Conservation (phyloP, 30 jellyfish, hydroid and myxozoan genomes). For the Pseudorhiza aurosa region DNA sequence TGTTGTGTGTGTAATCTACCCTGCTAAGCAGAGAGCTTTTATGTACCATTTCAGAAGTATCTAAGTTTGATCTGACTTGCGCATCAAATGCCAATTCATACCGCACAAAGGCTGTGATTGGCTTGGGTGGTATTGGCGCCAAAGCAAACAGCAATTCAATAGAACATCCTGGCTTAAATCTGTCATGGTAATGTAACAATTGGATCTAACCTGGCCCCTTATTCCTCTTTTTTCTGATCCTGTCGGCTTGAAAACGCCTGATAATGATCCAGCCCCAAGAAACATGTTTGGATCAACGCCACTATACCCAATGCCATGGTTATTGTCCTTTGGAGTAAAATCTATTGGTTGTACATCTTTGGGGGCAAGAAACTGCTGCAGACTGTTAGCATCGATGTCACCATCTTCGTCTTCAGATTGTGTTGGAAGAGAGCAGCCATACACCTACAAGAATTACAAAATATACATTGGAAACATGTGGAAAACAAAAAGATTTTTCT, state of each 20-base stretch:
- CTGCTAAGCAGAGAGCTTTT: too few relatives aligned
- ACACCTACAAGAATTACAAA: conserved; percentile 18
- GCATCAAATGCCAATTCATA: too few relatives aligned
- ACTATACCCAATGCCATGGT: conserved; percentile 96
- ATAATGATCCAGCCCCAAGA: conserved; percentile 58
- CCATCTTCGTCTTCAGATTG: neutral
- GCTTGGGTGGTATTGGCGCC: too few relatives aligned
- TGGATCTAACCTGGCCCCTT: conserved; percentile 82
- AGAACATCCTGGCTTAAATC: too few relatives aligned
- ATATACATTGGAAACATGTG: too few relatives aligned
- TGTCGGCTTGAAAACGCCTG: conserved; percentile 89
- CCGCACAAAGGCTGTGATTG: too few relatives aligned
- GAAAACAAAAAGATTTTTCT: too few relatives aligned
- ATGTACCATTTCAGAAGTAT: too few relatives aligned
- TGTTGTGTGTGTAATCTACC: too few relatives aligned
- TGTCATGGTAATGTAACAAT: neutral
- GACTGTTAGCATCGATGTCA: neutral
- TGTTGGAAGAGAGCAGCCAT: conserved; percentile 70
- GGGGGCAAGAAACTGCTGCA: conserved; percentile 82
- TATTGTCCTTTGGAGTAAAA: conserved; percentile 82
- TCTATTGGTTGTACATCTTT: conserved; percentile 86
- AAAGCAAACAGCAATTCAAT: too few relatives aligned
- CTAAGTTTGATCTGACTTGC: too few relatives aligned
- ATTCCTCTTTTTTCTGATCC: conserved; percentile 94
- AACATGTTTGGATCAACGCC: conserved; percentile 86